phyloP scores from a whole-genome alignment of 2,888 invertebrate genomes.

The Megalurothrips usitatus region DNA sequence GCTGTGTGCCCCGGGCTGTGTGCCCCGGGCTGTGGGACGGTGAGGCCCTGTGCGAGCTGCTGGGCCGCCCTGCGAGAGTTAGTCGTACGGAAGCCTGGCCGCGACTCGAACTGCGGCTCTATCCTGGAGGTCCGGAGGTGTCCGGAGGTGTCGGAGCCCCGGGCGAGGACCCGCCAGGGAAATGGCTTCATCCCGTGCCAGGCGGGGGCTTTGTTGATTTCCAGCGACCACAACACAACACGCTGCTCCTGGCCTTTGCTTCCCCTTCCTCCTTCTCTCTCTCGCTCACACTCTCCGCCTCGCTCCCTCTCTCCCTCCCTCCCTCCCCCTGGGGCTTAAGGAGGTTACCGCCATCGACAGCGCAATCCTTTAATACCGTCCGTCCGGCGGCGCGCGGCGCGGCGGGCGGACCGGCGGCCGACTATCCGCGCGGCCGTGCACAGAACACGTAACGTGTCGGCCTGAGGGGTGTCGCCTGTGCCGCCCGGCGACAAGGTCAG shows the following conservation, averaged over 20 bases:
- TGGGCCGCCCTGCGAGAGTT: too few relatives aligned
- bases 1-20: too few relatives aligned
- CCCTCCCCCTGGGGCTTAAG: background rate
- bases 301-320: background rate
- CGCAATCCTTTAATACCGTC: background rate
- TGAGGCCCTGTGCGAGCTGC: too few relatives aligned
- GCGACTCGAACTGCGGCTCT: too few relatives aligned
- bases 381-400: background rate
- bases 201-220: too few relatives aligned
- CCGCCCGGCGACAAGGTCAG: background rate
- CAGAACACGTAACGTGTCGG: background rate
- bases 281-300: background rate
- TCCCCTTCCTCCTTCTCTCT: background rate
- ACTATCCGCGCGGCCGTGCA: background rate
- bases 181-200: too few relatives aligned
- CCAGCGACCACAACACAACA: too few relatives aligned
- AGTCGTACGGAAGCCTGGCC: too few relatives aligned
- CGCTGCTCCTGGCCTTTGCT: background rate
- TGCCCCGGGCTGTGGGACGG: too few relatives aligned
- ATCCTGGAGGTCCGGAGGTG: too few relatives aligned
- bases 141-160: too few relatives aligned
- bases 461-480: background rate
- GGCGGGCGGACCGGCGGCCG: background rate
- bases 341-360: constrained; percentile 24
- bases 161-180: too few relatives aligned